Evolutionary conservation across 1,140 invertebrate species (phyloP).

Genomic region (Psix sp.): DNA sequence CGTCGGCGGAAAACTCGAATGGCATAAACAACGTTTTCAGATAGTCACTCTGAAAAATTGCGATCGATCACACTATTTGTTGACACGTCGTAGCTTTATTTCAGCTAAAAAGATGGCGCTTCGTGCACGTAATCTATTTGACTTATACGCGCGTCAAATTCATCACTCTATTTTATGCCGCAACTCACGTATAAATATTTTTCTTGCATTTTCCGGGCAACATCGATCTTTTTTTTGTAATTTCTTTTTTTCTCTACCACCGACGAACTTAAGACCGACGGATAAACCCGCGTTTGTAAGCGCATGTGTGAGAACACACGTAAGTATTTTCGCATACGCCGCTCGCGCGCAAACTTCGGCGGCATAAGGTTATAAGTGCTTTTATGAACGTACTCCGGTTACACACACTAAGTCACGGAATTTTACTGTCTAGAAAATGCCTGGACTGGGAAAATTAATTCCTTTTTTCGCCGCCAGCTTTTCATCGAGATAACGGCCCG

Average conservation of each 20-base stretch:
- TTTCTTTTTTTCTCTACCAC: slow-evolving; percentile 4
- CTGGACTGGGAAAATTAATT: slow-evolving; percentile 41
- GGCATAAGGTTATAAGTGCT: slow-evolving; percentile 56
- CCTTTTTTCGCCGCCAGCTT: slow-evolving; percentile 11
- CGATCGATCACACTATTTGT: slow-evolving; percentile 45
- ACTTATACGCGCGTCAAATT: slow-evolving; percentile 54
- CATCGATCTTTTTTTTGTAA: slow-evolving; percentile 48
- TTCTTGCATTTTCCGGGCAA: slow-evolving; percentile 53
- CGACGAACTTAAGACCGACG: slow-evolving; percentile 39
- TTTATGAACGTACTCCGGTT: slow-evolving; percentile 60
- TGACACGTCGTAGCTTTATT: slow-evolving; percentile 24
- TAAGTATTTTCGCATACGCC: slow-evolving; percentile 42
- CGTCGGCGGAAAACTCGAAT: neutral
- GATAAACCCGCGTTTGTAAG: slow-evolving; percentile 30
- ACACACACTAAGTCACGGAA: slow-evolving; percentile 58
- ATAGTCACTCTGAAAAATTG: slow-evolving; percentile 38
- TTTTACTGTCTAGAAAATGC: slow-evolving; percentile 58
- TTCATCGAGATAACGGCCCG: slow-evolving; percentile 27
- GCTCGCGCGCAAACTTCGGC: slow-evolving; percentile 48
- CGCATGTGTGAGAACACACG: slow-evolving; percentile 36
- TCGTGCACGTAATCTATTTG: slow-evolving; percentile 47
- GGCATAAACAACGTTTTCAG: slow-evolving; percentile 21
- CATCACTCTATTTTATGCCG: slow-evolving; percentile 53
- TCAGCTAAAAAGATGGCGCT: slow-evolving; percentile 20
- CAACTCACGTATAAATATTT: slow-evolving; percentile 53